phyloP scores from a whole-genome alignment of 1,140 invertebrate genomes.

The Coelopa frigida region DNA sequence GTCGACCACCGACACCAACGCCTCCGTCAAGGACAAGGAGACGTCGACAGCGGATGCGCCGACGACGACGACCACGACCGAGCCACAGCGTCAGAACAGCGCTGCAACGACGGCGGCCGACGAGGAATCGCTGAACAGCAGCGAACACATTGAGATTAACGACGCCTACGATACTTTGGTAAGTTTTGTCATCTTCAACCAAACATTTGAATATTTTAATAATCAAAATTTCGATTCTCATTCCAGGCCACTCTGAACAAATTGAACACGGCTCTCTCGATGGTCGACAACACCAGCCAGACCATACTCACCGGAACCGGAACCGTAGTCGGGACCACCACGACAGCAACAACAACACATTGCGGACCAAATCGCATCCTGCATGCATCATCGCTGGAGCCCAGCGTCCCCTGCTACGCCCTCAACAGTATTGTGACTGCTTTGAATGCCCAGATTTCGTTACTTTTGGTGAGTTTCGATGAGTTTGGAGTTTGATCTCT shows the following conservation, averaged over 20 bases:
- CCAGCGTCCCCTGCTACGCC: slow-evolving; percentile 49
- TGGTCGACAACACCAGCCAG: slow-evolving; percentile 23
- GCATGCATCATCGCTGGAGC: slow-evolving; percentile 40
- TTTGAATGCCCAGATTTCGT: slow-evolving; percentile 52
- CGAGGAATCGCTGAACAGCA: slow-evolving; percentile 1
- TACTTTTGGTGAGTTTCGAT: slow-evolving; percentile 49
- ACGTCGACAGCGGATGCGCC: too few relatives aligned
- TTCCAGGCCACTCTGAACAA: slow-evolving; percentile 19
- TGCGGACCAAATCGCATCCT: slow-evolving; percentile 40
- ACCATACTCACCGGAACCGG: slow-evolving; percentile 6
- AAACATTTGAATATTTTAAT: slow-evolving; percentile 1
- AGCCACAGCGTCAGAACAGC: slow-evolving; percentile 12
- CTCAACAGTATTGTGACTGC: slow-evolving; percentile 49
- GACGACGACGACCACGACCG: slow-evolving; percentile 3
- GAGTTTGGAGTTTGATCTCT: background rate
- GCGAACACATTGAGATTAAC: slow-evolving; percentile 18
- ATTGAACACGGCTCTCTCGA: slow-evolving; percentile 16
- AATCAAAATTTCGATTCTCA: background rate
- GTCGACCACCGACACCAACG: background rate
- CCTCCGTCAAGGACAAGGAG: background rate
- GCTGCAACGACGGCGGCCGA: slow-evolving; percentile 3
- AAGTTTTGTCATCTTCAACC: slow-evolving; percentile 24
- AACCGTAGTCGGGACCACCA: background rate
- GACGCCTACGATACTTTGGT: slow-evolving; percentile 23
- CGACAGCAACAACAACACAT: slow-evolving; percentile 1